Evolutionary conservation across 2,888 invertebrate genomes (phyloP), one percentile per base, ranked within the genome.

Genomic region (Xestia c-nigrum): DNA sequence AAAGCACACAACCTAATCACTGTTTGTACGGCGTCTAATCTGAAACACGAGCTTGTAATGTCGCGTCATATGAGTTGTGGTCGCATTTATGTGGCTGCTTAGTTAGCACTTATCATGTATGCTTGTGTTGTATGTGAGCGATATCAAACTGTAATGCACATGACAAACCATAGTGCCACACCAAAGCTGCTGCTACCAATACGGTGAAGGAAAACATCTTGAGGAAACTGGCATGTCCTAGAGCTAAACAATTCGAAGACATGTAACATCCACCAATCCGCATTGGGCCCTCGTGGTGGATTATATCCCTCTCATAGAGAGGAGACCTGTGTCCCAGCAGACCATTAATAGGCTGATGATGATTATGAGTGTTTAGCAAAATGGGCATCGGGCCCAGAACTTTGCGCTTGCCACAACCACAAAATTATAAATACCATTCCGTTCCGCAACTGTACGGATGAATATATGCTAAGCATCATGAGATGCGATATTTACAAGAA

Each of bases 41-140:
- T 55, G 82, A 31, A 75, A 78, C 78, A 61, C 0, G 76, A 81
- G 81, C 66, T 12, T 12, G 52, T 65, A 21, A 74, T 55, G 61
- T 75, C 61, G 10, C 31, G 46, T n/a, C 16, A 40, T 40, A 4
- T 43, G 24, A n/a, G 31, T 76, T 67, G 75, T 47, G 78, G 73
- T 55, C 81, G 66, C 81, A 75, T 21, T 81, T 10, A n/a, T 78
- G 82, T 67, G 66, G 78, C 76, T 81, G 82, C 66, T 6, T 43
- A 64, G 64, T 43, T 2, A 21, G 64, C 40, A 59, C 50, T 64
- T 52, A 63, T 19, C 40, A 55, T 31, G 21, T 24, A 40, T 71
- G 16, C 24, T 16, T 50, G 74, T 40, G 19, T 55, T 6, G 21
- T 59, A 19, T 38, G n/a, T n/a, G n/a, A n/a, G 46, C 19, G 38